These are phyloP conservation scores for Leucophora obtusa DNA, from an alignment of 2,888 invertebrate genomes.

Conservation along the genomic window DNA sequence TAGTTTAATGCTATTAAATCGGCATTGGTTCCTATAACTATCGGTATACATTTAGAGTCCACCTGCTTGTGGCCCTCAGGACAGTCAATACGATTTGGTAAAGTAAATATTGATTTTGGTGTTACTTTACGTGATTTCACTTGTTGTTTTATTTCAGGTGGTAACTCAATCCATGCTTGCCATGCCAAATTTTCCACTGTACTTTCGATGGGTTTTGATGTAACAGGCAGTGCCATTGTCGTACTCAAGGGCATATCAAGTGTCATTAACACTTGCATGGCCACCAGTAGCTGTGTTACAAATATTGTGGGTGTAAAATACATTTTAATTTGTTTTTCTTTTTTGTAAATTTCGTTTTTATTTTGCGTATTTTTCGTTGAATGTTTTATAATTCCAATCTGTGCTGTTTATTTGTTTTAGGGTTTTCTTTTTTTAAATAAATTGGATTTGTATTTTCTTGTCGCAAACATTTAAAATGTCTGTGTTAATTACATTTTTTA, in stretches of 20 bases:
- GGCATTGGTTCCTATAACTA: conserved; percentile 66
- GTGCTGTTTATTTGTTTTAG: conserved; percentile 22
- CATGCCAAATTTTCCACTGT: conserved; percentile 77
- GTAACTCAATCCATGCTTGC: conserved; percentile 77
- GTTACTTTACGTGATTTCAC: conserved; percentile 77
- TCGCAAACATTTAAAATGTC: conserved; percentile 26
- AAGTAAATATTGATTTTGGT: conserved; percentile 78
- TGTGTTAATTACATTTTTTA: conserved; percentile 11
- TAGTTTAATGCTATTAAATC: conserved; percentile 47
- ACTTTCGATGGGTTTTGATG: conserved; percentile 78
- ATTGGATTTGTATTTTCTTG: conserved; percentile 31
- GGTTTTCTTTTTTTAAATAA: not conserved
- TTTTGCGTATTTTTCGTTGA: conserved; percentile 3
- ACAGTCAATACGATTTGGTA: conserved; percentile 74
- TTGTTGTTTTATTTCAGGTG: conserved; percentile 71
- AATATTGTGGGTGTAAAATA: conserved; percentile 48
- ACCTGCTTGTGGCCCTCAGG: conserved; percentile 75
- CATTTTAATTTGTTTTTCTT: conserved; percentile 33
- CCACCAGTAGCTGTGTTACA: conserved; percentile 48
- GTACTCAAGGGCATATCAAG: conserved; percentile 57
- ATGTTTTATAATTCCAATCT: conserved; percentile 17
- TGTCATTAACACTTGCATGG: conserved; percentile 53
- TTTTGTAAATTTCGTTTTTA: not conserved
- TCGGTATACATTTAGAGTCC: conserved; percentile 75
- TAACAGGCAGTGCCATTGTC: conserved; percentile 74